Evolutionary conservation across 2,888 invertebrate genomes (phyloP).

Genomic region (Leucophenga montana): DNA sequence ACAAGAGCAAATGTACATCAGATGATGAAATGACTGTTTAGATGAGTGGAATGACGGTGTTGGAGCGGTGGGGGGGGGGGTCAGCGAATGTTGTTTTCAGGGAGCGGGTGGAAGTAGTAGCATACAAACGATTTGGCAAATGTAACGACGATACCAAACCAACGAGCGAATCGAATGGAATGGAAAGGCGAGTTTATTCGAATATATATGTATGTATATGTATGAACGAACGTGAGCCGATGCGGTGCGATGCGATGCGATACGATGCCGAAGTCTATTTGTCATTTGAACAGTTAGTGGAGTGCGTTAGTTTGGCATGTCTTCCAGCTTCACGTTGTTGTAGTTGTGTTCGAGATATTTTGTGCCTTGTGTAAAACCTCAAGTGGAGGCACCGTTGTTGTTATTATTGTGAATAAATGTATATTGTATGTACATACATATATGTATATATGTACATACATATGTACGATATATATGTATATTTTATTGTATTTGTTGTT

Average conservation of each 20-base stretch:
- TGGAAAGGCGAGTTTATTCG: too few relatives aligned
- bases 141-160: not conserved
- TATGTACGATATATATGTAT: constrained; percentile 38
- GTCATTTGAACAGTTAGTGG: too few relatives aligned
- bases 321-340: not conserved
- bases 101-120: not conserved
- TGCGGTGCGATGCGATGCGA: too few relatives aligned
- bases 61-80: too few relatives aligned
- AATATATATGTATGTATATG: too few relatives aligned
- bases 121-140: not conserved
- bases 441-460: not conserved
- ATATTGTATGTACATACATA: not conserved
- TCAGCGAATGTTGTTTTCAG: not conserved
- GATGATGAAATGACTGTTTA: too few relatives aligned
- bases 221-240: too few relatives aligned
- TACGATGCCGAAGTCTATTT: too few relatives aligned
- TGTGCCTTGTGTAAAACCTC: not conserved
- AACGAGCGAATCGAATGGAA: too few relatives aligned
- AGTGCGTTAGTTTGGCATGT: too few relatives aligned
- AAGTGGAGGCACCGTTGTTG: not conserved
- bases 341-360: not conserved
- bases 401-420: not conserved
- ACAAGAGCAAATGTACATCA: constrained; percentile 2
- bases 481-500: constrained; percentile 40
- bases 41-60: not conserved